phyloP scores from a whole-genome alignment of 2,797 vertebrate genomes.

The Pristis pectinata region DNA sequence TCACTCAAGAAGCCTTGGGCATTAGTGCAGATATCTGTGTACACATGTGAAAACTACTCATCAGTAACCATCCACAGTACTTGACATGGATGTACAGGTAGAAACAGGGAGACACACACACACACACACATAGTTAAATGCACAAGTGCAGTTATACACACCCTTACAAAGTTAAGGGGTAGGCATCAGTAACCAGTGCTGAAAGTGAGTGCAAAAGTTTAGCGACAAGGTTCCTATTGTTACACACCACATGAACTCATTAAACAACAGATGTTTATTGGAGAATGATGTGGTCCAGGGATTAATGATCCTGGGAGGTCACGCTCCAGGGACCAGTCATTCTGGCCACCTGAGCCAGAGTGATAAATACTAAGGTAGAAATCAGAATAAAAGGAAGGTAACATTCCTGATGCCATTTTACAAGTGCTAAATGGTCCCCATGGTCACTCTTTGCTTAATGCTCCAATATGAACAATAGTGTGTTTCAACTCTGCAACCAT shows the following conservation, averaged over 20 bases:
- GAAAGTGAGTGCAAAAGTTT: not conserved
- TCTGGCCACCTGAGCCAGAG: not conserved
- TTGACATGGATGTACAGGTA: not conserved
- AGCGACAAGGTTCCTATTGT: not conserved
- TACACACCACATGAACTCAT: not conserved
- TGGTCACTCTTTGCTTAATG: not conserved
- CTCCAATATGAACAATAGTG: not conserved
- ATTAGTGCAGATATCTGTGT: not conserved
- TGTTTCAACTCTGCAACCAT: not conserved
- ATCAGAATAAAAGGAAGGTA: not conserved
- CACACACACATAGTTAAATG: not conserved
- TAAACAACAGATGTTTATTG: not conserved
- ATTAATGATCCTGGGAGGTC: no score
- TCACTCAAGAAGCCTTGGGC: not conserved
- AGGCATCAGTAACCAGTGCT: not conserved
- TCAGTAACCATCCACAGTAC: not conserved
- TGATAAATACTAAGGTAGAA: not conserved
- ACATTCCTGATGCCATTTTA: not conserved
- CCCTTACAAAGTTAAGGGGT: not conserved
- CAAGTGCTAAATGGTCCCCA: not conserved
- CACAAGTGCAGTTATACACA: not conserved
- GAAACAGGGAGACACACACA: not conserved
- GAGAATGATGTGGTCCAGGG: not conserved
- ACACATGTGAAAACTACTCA: not conserved
- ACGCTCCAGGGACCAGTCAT: no score